These are phyloP conservation scores for Sardina pilchardus DNA, from an alignment of 2,113 vertebrate species.

Conservation along the genomic window DNA sequence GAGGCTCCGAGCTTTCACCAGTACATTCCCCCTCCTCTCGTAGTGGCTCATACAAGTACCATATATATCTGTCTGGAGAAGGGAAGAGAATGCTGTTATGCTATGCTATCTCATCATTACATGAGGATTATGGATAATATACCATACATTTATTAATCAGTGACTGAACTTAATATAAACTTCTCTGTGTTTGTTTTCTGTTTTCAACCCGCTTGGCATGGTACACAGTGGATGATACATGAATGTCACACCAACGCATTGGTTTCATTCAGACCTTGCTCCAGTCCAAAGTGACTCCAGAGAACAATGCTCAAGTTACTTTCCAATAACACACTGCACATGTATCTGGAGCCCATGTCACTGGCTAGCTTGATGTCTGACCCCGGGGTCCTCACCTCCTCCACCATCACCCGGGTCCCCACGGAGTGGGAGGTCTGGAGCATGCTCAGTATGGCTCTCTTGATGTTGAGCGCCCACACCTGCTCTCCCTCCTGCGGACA, in stretches of 20 bases:
- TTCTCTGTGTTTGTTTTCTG: not conserved
- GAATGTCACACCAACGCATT: not conserved
- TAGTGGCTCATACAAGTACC: conserved; percentile 80
- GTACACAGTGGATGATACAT: not conserved
- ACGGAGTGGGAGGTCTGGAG: conserved; percentile 71
- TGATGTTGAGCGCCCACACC: conserved; percentile 84
- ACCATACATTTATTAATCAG: not conserved
- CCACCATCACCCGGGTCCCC: conserved; percentile 51
- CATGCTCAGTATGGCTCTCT: conserved; percentile 82
- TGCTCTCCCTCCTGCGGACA: conserved; percentile 76
- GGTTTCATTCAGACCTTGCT: not conserved
- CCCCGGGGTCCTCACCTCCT: conserved; percentile 72
- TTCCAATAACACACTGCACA: not conserved
- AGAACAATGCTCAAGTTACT: conserved; percentile 1
- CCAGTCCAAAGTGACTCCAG: not conserved
- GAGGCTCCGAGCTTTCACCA: conserved; percentile 77
- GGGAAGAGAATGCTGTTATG: not conserved
- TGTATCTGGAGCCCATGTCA: not conserved
- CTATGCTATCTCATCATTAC: not conserved
- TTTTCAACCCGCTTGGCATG: not conserved
- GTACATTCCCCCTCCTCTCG: conserved; percentile 59
- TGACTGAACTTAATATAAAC: not conserved
- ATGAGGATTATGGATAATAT: not conserved
- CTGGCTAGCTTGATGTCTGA: not conserved
- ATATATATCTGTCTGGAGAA: conserved; percentile 76